Evolutionary conservation across 2,797 vertebrate genomes (phyloP).

Genomic region (Pseudopleuronectes americanus): DNA sequence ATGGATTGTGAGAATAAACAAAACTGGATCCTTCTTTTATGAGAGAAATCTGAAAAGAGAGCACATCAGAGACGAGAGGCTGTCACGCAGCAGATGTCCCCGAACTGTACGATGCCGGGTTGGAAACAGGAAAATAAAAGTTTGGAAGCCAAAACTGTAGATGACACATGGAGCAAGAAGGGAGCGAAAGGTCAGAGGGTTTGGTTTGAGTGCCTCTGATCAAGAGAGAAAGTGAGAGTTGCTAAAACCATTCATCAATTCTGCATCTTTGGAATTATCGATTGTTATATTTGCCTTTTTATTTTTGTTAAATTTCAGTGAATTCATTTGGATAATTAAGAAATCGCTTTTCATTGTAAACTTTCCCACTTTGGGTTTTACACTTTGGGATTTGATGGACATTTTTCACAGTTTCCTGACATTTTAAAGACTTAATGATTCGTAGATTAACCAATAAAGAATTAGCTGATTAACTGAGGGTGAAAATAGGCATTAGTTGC

Average conservation of each 20-base stretch:
- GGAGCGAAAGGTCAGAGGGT: neutral
- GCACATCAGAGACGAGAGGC: neutral
- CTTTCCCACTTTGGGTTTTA: too few relatives aligned
- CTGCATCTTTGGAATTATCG: too few relatives aligned
- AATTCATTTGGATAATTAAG: neutral
- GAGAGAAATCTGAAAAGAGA: slow-evolving; percentile 15
- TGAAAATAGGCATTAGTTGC: neutral
- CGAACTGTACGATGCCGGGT: slow-evolving; percentile 12
- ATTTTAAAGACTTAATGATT: neutral
- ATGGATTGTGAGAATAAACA: slow-evolving; percentile 10
- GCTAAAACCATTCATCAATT: neutral
- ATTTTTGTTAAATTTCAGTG: neutral
- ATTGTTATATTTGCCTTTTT: too few relatives aligned
- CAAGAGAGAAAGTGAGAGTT: neutral
- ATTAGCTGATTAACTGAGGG: neutral
- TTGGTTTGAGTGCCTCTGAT: neutral
- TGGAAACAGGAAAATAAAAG: slow-evolving; percentile 33
- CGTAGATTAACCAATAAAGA: neutral
- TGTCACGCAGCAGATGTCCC: slow-evolving; percentile 15
- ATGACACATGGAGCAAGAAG: slow-evolving; percentile 14
- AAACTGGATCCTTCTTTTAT: slow-evolving; percentile 15
- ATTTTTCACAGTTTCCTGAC: neutral
- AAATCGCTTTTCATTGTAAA: neutral
- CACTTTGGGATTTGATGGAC: neutral
- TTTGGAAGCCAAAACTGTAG: slow-evolving; percentile 28